Conservation (phyloP, 2,888 invertebrate genomes). For the Odontocerum albicorne region DNA sequence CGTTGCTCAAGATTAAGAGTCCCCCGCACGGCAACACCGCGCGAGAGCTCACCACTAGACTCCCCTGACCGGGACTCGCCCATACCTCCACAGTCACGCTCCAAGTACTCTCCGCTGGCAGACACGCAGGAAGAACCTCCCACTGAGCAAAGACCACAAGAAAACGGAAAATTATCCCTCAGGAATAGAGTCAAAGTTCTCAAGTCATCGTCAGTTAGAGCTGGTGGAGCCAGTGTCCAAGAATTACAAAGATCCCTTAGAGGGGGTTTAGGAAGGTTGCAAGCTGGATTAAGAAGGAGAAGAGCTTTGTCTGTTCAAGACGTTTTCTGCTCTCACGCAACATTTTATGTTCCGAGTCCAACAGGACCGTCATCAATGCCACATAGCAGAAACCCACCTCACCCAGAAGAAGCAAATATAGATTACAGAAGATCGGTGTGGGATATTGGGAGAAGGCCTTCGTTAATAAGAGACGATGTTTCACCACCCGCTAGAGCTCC, state of each 20-base stretch:
- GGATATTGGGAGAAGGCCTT: constrained; percentile 32
- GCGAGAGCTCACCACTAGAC: constrained; percentile 58
- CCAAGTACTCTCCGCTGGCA: constrained; percentile 36
- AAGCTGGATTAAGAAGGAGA: constrained; percentile 66
- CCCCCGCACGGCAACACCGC: constrained; percentile 55
- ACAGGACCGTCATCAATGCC: constrained; percentile 40
- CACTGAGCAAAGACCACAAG: constrained; percentile 53
- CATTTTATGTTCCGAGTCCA: constrained; percentile 73
- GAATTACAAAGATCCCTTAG: constrained; percentile 61
- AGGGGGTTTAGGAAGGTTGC: constrained; percentile 69
- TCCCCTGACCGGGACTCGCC: constrained; percentile 53
- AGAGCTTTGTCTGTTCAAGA: constrained; percentile 72
- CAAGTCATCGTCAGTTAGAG: constrained; percentile 54
- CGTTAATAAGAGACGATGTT: constrained; percentile 21
- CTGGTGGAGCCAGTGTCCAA: constrained; percentile 57
- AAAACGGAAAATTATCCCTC: constrained; percentile 54
- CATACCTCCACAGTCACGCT: constrained; percentile 55
- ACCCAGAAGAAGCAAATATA: constrained; percentile 34
- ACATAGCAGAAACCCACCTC: constrained; percentile 36
- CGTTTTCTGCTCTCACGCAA: constrained; percentile 63
- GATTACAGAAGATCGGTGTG: constrained; percentile 35
- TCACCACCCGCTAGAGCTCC: constrained; percentile 29
- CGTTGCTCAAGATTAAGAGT: constrained; percentile 71
- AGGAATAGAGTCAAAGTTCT: constrained; percentile 56
- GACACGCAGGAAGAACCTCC: constrained; percentile 37